Percentiles rank a stretch among this genome's conserved stretches.
Evolutionary conservation across 2,888 invertebrate genomes (phyloP).

Genomic region (Neoaliturus tenellus): DNA sequence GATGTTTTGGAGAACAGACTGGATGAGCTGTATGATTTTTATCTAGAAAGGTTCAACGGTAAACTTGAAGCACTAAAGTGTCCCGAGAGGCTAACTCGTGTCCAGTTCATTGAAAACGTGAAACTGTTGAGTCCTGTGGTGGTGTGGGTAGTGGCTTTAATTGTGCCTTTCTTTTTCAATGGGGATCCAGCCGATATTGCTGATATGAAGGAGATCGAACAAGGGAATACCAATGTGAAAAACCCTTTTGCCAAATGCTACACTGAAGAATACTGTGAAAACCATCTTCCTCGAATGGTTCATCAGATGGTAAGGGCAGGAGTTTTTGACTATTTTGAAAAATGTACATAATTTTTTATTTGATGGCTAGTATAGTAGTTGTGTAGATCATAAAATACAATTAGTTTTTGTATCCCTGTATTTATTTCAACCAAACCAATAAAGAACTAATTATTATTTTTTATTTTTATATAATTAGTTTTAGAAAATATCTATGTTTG

Average conservation of each 20-base stretch:
- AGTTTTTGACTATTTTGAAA: not conserved
- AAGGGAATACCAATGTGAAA: not conserved
- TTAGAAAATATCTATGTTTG: too few species aligned
- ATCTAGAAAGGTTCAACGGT: not conserved
- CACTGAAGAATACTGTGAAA: not conserved
- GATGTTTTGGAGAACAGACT: not conserved
- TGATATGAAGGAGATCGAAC: not conserved
- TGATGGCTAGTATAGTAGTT: too few species aligned
- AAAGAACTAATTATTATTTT: too few species aligned
- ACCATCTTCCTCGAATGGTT: not conserved
- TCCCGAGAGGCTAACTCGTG: conserved; percentile 7
- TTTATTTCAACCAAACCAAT: too few species aligned
- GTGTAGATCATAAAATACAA: too few species aligned
- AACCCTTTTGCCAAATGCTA: not conserved
- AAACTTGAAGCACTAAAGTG: conserved; percentile 22
- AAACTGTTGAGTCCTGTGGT: not conserved
- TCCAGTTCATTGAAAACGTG: not conserved
- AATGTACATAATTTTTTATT: not conserved
- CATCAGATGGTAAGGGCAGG: not conserved
- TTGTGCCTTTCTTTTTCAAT: not conserved
- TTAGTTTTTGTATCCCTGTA: too few species aligned
- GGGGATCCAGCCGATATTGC: not conserved
- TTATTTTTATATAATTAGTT: too few species aligned
- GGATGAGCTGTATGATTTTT: not conserved
- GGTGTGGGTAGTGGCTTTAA: not conserved